Evolutionary conservation across 2,113 vertebrate species (phyloP).

Genomic region (Pedionomus torquatus): DNA sequence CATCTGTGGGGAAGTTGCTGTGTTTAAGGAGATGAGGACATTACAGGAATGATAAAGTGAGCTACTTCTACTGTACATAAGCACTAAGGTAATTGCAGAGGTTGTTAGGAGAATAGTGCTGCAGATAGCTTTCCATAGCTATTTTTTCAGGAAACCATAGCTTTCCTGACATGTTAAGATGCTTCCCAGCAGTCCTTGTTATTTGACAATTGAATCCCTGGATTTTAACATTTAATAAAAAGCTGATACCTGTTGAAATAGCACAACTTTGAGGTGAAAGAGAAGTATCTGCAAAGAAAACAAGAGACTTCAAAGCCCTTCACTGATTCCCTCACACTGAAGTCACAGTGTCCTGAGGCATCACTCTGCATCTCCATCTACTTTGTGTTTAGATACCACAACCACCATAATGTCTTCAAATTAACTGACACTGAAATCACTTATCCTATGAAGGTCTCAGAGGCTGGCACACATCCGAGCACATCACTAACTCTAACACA

Average conservation of each 20-base stretch:
- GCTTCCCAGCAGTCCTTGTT: background rate
- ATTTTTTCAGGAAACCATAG: too few species aligned
- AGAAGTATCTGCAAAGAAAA: conserved; percentile 54
- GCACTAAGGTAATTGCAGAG: background rate
- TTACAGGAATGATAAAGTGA: background rate
- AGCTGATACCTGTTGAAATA: conserved; percentile 51
- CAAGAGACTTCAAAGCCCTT: background rate
- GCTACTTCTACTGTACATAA: background rate
- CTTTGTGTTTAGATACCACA: background rate
- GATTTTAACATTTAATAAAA: background rate
- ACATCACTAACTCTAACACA: background rate
- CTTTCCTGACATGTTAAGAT: background rate
- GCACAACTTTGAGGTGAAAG: conserved; percentile 60
- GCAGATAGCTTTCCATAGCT: too few species aligned
- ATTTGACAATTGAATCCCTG: background rate
- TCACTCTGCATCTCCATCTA: background rate
- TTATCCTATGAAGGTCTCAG: background rate
- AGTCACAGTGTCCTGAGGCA: background rate
- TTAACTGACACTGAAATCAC: background rate
- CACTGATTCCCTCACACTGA: background rate
- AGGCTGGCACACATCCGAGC: background rate
- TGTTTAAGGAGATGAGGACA: background rate
- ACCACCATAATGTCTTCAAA: background rate
- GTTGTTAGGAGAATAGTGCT: background rate
- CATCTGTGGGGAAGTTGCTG: background rate